These are phyloP conservation scores for Heterohyrax brucei DNA, from an alignment of 2,797 vertebrate genomes.

Conservation along the genomic window DNA sequence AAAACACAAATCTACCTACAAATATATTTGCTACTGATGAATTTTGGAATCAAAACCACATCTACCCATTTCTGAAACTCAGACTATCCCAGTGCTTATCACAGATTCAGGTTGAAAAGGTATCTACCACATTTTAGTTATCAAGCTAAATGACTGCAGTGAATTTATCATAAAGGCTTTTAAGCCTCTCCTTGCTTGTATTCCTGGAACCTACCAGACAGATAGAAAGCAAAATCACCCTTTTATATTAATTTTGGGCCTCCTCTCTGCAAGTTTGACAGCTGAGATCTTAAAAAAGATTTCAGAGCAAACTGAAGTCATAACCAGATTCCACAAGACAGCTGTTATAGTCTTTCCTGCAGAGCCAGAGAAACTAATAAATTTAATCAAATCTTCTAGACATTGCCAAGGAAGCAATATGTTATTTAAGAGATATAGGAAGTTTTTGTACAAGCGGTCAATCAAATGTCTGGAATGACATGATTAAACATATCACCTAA, in stretches of 20 bases:
- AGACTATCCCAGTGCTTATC: background rate
- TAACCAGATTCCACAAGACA: slow-evolving; percentile 88
- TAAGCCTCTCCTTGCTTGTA: background rate
- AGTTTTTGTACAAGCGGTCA: slow-evolving; percentile 83
- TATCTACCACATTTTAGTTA: background rate
- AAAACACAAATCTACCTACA: background rate
- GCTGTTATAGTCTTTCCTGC: slow-evolving; percentile 86
- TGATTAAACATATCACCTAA: slow-evolving; percentile 69
- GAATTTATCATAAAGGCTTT: background rate
- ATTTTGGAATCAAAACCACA: background rate
- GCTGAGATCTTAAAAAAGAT: slow-evolving; percentile 87
- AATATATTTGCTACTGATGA: background rate
- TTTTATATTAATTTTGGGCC: slow-evolving; percentile 80
- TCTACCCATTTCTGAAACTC: background rate
- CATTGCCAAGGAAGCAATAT: slow-evolving; percentile 86
- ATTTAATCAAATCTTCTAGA: slow-evolving; percentile 88
- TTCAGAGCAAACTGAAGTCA: slow-evolving; percentile 88
- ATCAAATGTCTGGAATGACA: slow-evolving; percentile 80
- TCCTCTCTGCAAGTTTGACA: slow-evolving; percentile 82
- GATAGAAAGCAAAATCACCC: background rate
- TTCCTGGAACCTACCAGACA: background rate
- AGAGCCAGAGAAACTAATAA: slow-evolving; percentile 88
- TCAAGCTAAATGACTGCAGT: background rate
- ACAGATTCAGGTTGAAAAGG: background rate
- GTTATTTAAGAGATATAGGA: slow-evolving; percentile 87